Evolutionary conservation across 30 jellyfish, hydroid and myxozoan species (phyloP).

Genomic region (Cassiopea andromeda): DNA sequence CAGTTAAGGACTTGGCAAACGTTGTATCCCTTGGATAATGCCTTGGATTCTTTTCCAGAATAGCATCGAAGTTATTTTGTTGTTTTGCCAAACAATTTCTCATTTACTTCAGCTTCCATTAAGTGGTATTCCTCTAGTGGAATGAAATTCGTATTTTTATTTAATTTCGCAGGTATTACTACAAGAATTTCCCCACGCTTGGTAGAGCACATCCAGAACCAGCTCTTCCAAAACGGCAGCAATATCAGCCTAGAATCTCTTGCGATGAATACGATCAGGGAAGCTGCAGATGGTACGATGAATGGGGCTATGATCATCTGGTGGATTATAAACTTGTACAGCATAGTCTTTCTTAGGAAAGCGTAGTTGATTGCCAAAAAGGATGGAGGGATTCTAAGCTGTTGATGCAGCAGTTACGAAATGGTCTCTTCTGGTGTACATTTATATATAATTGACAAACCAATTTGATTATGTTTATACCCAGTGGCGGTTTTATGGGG

Average conservation of each 20-base stretch:
- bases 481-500: too few relatives aligned
- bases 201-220: constrained; percentile 94
- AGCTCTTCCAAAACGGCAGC: constrained; percentile 64
- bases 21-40: too few relatives aligned
- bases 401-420: too few relatives aligned
- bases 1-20: too few relatives aligned
- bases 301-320: constrained; percentile 93
- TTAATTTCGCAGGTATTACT: constrained; percentile 74
- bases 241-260: constrained; percentile 73
- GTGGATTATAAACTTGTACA: constrained; percentile 56
- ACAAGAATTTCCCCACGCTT: constrained; percentile 62
- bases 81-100: background rate
- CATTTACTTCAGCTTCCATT: background rate
- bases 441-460: too few relatives aligned
- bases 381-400: background rate
- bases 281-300: constrained; percentile 94
- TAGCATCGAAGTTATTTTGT: background rate
- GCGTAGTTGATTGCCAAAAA: background rate
- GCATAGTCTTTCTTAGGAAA: constrained; percentile 29
- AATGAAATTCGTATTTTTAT: background rate
- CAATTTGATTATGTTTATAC: too few relatives aligned
- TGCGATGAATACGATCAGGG: constrained; percentile 87
- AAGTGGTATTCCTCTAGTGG: background rate
- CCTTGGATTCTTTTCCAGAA: too few relatives aligned
- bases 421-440: too few relatives aligned